Conservation (phyloP, 2,888 invertebrate species). For the Tachina grossa region DNA sequence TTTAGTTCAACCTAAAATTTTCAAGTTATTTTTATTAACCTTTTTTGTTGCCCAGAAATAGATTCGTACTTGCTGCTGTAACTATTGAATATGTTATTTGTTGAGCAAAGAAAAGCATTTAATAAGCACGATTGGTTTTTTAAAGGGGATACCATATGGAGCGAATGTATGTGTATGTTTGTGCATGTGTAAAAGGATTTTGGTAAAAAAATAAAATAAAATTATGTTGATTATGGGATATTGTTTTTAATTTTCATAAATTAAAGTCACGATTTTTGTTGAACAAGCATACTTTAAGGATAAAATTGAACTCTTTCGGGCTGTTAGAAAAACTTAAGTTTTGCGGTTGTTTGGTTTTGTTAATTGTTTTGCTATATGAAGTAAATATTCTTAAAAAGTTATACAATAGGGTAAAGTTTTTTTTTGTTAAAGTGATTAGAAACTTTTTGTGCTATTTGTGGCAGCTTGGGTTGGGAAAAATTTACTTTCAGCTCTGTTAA, state of each 20-base stretch:
- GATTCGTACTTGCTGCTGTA: conserved; percentile 32
- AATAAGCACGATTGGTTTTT: conserved; percentile 59
- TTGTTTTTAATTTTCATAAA: conserved; percentile 16
- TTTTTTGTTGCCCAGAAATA: background rate
- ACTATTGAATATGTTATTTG: conserved; percentile 9
- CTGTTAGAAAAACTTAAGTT: background rate
- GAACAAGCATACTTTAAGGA: background rate
- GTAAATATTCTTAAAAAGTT: no score
- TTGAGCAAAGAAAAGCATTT: conserved; percentile 25
- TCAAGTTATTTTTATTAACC: conserved; percentile 19
- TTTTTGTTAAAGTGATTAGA: no score
- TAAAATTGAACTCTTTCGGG: background rate
- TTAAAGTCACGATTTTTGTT: conserved; percentile 10
- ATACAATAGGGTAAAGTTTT: no score
- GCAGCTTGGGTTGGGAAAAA: no score
- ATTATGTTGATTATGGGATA: conserved; percentile 5
- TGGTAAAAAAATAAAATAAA: conserved; percentile 20
- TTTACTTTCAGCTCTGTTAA: no score
- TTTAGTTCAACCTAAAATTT: conserved; percentile 26
- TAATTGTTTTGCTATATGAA: background rate
- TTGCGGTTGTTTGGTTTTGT: background rate
- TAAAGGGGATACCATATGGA: conserved; percentile 14
- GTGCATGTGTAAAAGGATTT: conserved; percentile 5
- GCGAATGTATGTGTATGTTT: background rate
- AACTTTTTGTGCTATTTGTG: no score